Evolutionary conservation across 1,140 invertebrate genomes (phyloP).

Genomic region (Phymorhynchus buccinoides): DNA sequence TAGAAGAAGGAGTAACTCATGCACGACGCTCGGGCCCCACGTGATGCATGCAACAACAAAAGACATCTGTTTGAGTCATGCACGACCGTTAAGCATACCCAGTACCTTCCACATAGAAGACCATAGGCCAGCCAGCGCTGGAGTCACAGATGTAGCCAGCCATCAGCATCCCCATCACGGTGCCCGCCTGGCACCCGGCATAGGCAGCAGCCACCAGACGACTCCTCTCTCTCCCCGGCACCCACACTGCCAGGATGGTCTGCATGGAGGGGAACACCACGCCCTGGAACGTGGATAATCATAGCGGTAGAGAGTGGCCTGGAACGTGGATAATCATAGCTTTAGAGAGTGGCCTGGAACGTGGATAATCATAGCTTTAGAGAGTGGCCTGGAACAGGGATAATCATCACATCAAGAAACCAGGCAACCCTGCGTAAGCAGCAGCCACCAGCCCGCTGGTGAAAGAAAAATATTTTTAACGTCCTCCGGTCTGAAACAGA

Average conservation of each 20-base stretch:
- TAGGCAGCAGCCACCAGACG: slow-evolving; percentile 51
- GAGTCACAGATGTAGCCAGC: slow-evolving; percentile 64
- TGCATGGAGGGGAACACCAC: not conserved
- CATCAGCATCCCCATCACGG: slow-evolving; percentile 67
- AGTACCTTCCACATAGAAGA: slow-evolving; percentile 89
- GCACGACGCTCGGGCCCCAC: no score
- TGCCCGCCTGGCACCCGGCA: slow-evolving; percentile 61
- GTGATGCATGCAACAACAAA: no score
- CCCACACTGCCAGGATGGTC: not conserved
- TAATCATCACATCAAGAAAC: not conserved
- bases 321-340: not conserved
- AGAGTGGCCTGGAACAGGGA: not conserved
- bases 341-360: not conserved
- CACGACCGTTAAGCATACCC: no score
- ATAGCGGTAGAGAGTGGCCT: no score
- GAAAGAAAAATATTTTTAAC: no score
- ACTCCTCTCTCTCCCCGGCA: not conserved
- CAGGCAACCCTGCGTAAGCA: not conserved
- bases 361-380: not conserved
- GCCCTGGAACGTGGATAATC: not conserved
- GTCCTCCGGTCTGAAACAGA: no score
- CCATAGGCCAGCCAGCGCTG: slow-evolving; percentile 84
- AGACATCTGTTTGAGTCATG: no score
- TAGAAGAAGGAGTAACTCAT: no score
- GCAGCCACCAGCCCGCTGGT: no score